These are phyloP conservation scores for Peromyscus leucopus DNA, from an alignment of 2,113 vertebrate species.

Conservation along the genomic window DNA sequence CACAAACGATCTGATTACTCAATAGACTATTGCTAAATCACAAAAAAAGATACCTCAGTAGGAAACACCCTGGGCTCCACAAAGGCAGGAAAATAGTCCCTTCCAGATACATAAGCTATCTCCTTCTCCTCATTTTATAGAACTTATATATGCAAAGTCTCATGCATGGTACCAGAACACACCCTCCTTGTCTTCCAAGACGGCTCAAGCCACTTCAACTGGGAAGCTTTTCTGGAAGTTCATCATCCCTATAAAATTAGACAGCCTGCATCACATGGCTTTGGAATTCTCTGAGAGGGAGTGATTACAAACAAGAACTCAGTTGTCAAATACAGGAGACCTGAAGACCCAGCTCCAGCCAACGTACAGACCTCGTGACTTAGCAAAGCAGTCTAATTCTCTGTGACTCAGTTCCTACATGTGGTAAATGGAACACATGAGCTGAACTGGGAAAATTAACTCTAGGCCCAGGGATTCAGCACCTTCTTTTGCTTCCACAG, in stretches of 20 bases:
- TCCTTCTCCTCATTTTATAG: slow-evolving; percentile 18
- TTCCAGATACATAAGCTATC: neutral
- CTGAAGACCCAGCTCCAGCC: neutral
- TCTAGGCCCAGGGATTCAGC: neutral
- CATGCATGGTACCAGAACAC: neutral
- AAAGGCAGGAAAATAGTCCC: slow-evolving; percentile 37
- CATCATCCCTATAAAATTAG: slow-evolving; percentile 35
- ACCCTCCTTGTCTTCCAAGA: slow-evolving; percentile 41
- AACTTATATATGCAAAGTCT: slow-evolving; percentile 52
- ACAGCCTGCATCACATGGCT: neutral
- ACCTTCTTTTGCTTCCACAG: too few species aligned
- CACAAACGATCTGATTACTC: slow-evolving; percentile 12
- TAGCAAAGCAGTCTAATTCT: neutral
- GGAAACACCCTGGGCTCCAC: slow-evolving; percentile 33
- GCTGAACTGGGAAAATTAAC: slow-evolving; percentile 9
- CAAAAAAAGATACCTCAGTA: slow-evolving; percentile 21
- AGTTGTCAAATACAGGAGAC: neutral
- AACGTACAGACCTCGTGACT: slow-evolving; percentile 33
- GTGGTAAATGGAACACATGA: neutral
- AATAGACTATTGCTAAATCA: slow-evolving; percentile 59
- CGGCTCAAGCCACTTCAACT: neutral
- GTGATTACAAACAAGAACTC: neutral
- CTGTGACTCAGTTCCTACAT: slow-evolving; percentile 45
- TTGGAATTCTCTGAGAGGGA: slow-evolving; percentile 8
- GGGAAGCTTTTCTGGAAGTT: slow-evolving; percentile 42